Conservation (phyloP, 1,140 invertebrate species). For the Schlechtendalia chinensis region DNA sequence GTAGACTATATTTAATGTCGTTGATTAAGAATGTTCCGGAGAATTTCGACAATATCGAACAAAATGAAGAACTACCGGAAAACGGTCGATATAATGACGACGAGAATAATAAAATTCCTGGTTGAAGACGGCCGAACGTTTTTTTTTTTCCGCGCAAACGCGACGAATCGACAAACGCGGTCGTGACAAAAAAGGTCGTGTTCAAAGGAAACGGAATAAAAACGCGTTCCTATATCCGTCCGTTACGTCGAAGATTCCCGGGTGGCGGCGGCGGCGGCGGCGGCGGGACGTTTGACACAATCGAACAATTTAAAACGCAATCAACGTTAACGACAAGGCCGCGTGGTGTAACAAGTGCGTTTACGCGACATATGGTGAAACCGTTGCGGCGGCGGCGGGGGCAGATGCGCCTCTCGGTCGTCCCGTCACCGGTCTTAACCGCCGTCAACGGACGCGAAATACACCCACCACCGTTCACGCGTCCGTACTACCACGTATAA, state of each 20-base stretch:
- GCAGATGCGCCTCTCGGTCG: conserved; percentile 37
- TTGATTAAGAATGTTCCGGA: too few species aligned
- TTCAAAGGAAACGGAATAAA: neutral
- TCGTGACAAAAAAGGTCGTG: too few species aligned
- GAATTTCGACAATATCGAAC: too few species aligned
- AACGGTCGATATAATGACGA: too few species aligned
- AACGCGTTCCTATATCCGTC: neutral
- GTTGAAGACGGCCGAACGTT: too few species aligned
- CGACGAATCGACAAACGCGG: too few species aligned
- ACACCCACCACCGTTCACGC: conserved; percentile 36
- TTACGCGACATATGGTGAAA: conserved; percentile 47
- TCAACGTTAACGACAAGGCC: conserved; percentile 49
- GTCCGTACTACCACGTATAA: neutral
- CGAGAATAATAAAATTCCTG: too few species aligned
- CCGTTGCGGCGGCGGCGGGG: conserved; percentile 48
- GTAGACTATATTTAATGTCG: neutral
- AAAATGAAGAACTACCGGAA: too few species aligned
- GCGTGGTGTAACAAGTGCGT: conserved; percentile 48
- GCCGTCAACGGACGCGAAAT: conserved; percentile 48
- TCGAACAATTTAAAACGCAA: conserved; percentile 48
- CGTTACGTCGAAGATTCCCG: conserved; percentile 36
- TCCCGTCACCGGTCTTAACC: neutral
- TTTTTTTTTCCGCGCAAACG: too few species aligned
- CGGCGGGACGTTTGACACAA: conserved; percentile 49
- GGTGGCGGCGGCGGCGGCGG: too few species aligned